Evolutionary conservation across 2,888 invertebrate genomes (phyloP), one percentile per base, ranked within the genome.

Genomic region (Leptopilina syphax): DNA sequence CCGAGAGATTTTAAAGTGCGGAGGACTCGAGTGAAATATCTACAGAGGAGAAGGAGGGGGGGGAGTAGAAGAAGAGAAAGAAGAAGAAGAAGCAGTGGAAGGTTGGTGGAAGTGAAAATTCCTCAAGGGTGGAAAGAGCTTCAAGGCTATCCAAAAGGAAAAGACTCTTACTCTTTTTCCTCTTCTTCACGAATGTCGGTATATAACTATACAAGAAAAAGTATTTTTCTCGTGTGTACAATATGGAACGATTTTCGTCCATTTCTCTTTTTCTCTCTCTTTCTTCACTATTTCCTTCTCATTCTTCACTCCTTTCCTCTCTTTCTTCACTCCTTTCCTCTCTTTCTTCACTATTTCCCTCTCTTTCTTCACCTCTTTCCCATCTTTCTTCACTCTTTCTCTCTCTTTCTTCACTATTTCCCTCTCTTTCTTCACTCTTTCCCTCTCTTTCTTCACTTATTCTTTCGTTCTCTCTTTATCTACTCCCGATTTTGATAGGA

Each of bases 11-110:
- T 34, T 57, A 34, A 73, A 73, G 73, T 73, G 57, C 73, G 13
- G 73, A 57, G 44, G 73, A 57, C 73, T 73, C 57, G 73, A 73
- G 54, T 57, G 41, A 73, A 73, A 73, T 73, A 73, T 73, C 73
- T 12, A 13, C n/a, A 27, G n/a, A 24, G 27, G 54, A 54, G 27
- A 27, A 9, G 10, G 9, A 6, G 47, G 27, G 27, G 54, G 34
- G 54, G 54, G 8, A 9, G 27, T 27, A 27, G 27, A 70, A 70
- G 54, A 47, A 47, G 27, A 27, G 2, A 3, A 9, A 10, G 50
- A 44, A 44, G 8, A 44, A 44, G 7, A 44, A 44, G 44, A 7
- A 44, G 44, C 0, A 44, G 44, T 8, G 27, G 57, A 73, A 65
- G 65, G 34, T 65, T 10, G 65, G 41, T 54, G 54, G 57, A 73